Evolutionary conservation across 1,140 invertebrate species (phyloP), one percentile per base, ranked within the genome.

Genomic region (Ephestia elutella): DNA sequence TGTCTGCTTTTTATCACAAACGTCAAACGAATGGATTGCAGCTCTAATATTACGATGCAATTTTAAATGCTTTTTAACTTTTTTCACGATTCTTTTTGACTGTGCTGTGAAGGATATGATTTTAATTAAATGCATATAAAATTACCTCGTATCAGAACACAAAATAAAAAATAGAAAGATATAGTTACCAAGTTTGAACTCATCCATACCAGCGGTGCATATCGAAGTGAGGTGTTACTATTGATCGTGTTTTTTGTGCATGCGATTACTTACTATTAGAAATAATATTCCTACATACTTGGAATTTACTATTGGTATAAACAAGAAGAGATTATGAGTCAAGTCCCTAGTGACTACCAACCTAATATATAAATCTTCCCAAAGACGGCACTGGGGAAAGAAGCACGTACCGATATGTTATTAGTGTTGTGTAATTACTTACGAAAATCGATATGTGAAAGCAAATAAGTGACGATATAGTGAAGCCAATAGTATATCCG

Each of bases 181-280:
- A 76, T 76, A 79, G 65, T 83, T 83, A 83, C 82, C 77, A 20
- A 71, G 72, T 71, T 65, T 57, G 57, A 85, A 84, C 80, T 79
- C 86, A 73, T 86, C 86, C 86, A 86, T 85, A 86, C 86, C 86
- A 88, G 86, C 77, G 86, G 86, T 88, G 86, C 83, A 88, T 88
- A 86, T 86, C 83, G 76, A 68, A 70, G 68, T 76, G 71, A 68
- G 75, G 73, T 80, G 63, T 70, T 49, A 61, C 56, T 57, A 48
- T 58, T 56, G 54, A 38, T 11, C 35, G 63, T 63, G 61, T 59
- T 7, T 56, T 61, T 49, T 59, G 51, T 64, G 53, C 54, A 57
- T 55, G 54, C 57, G 21, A 35, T 56, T 19, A 20, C 15, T 57
- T 49, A 25, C 15, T 13, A 25, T 53, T 53, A 8, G 13, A 21